Evolutionary conservation across 2,888 invertebrate species (phyloP), one percentile per base, ranked within the genome.

Genomic region (Molanna angustata): DNA sequence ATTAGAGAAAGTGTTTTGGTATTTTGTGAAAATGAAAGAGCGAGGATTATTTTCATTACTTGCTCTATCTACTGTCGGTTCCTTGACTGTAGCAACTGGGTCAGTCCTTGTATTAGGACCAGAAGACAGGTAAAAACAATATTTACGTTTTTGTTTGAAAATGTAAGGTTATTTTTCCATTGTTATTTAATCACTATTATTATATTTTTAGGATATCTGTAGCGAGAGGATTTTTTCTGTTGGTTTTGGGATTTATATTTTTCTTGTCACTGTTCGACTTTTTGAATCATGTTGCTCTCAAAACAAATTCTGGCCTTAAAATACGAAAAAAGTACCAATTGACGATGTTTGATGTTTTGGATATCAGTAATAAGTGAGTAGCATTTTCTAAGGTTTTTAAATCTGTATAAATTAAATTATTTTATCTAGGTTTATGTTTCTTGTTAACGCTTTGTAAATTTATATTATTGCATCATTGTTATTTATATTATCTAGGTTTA

Each of bases 321-420:
- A 75, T 85, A 61, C 72, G 83, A 1, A 79, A 79, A 66, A 81
- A 81, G 66, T 85, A 84, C 71, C 78, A 80, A 45, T 78, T 88
- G 13, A 80, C 78, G 64, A 74, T 78, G 62, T 82, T 82, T 7
- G 86, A 87, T 63, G 83, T 86, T 41, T 74, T 84, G 61, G 88
- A 88, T 65, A 85, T 87, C 60, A 85, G 80, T 44, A 88, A 88
- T 73, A 88, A 87, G 88, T 87, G 64, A 75, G 83, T 78, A 17
- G n/a, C n/a, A n/a, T n/a, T n/a, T n/a, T n/a, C n/a, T n/a, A n/a
- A n/a, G n/a, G n/a, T n/a, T n/a, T n/a, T n/a, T n/a, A n/a, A n/a
- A n/a, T n/a, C n/a, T n/a, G n/a, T n/a, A n/a, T n/a, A n/a, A n/a
- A n/a, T n/a, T n/a, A n/a, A n/a, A n/a, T n/a, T n/a, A n/a, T n/a